phyloP scores from a whole-genome alignment of 2,797 vertebrate species.

The Peromyscus nudipes region DNA sequence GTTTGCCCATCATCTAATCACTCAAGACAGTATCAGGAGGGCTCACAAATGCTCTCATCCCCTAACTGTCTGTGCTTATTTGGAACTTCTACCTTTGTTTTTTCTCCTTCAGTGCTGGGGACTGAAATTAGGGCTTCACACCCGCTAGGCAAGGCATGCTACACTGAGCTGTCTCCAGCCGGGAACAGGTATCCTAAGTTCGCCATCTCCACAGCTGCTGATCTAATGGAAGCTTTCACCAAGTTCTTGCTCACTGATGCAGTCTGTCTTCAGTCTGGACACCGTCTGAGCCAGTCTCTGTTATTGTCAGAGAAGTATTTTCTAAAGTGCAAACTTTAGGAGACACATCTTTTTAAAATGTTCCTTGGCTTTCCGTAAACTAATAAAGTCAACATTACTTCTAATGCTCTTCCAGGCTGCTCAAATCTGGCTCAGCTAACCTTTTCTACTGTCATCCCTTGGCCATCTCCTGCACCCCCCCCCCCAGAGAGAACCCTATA shows the following conservation, averaged over 20 bases:
- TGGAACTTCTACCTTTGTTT: background rate
- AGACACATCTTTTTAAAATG: slow-evolving; percentile 44
- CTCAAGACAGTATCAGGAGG: background rate
- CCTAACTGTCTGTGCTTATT: background rate
- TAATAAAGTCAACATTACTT: slow-evolving; percentile 52
- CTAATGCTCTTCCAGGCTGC: slow-evolving; percentile 28
- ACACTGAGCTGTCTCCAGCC: background rate
- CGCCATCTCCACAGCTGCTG: background rate
- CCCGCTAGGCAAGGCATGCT: background rate
- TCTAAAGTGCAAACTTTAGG: slow-evolving; percentile 31
- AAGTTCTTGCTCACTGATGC: background rate
- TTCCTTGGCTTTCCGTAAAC: slow-evolving; percentile 34
- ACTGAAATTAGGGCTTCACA: background rate
- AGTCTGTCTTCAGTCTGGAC: slow-evolving; percentile 10
- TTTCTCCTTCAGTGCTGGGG: background rate
- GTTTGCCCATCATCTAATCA: slow-evolving; percentile 12
- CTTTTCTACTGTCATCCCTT: background rate
- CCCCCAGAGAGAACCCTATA: background rate
- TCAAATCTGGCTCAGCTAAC: slow-evolving; percentile 14
- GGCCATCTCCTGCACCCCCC: background rate
- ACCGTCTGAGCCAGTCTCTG: background rate
- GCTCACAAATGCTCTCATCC: background rate
- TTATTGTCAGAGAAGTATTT: slow-evolving; percentile 14
- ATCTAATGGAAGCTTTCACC: background rate
- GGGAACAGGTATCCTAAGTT: slow-evolving; percentile 14